Evolutionary conservation across 2,797 vertebrate genomes (phyloP).

Genomic region (Amblyopsis hoosieri): DNA sequence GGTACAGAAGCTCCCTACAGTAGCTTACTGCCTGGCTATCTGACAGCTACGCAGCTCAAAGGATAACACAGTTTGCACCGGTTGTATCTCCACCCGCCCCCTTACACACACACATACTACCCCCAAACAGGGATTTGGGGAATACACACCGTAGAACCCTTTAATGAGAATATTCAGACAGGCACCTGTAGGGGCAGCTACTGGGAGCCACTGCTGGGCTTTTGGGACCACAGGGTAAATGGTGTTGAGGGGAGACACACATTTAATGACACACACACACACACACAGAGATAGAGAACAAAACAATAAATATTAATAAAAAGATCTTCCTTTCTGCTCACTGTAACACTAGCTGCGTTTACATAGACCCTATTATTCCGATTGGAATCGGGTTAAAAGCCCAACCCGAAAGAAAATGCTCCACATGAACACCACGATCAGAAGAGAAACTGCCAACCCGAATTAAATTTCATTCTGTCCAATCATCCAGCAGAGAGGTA

Average conservation of each 20-base stretch:
- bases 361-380: too few species aligned
- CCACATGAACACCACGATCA: too few species aligned
- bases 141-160: conserved; percentile 33
- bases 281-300: conserved; percentile 1
- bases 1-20: neutral
- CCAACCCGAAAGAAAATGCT: too few species aligned
- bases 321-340: neutral
- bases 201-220: conserved; percentile 28
- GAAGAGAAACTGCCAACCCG: too few species aligned
- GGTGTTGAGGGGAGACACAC: conserved; percentile 23
- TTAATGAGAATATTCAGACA: conserved; percentile 55
- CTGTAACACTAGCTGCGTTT: neutral
- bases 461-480: neutral
- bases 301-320: neutral
- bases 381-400: too few species aligned
- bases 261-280: conserved; percentile 17
- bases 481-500: too few species aligned
- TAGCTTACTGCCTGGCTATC: conserved; percentile 36
- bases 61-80: conserved; percentile 39
- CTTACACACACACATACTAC: neutral
- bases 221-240: conserved; percentile 46
- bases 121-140: conserved; percentile 32
- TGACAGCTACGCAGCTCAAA: conserved; percentile 21
- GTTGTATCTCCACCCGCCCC: conserved; percentile 12
- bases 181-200: conserved; percentile 41